Base-by-base conservation (phyloP, 1,140 invertebrate genomes). In the Galleria mellonella region DNA sequence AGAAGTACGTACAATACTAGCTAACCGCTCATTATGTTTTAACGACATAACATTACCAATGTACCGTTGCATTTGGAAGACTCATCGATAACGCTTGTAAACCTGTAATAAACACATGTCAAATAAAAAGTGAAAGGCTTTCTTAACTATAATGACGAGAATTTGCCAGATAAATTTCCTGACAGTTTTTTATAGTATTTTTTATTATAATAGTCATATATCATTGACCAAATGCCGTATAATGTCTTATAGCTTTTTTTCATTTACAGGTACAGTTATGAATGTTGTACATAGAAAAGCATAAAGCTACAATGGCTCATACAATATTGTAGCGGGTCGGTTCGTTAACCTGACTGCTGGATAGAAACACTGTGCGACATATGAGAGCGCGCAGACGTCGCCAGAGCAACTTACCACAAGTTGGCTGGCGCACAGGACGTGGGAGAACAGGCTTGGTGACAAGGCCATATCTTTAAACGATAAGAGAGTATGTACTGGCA, bases 381-480 rank as follows among this genome's bases (percentile, higher is more conserved):
- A 17, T 36, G 41, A 9, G 13, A 38, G 2, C 14, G 36, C 36
- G 17, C 14, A n/a, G 14, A 23, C 10, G 15, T 38, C 23, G 36
- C 15, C 36, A 10, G 9, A n/a, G 36, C 36, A 9, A 31, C 33
- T n/a, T 23, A 33, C 38, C 17, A 31, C 28, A 23, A n/a, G 31
- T 6, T 43, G 32, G 50, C 42, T 47, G 47, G 12, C 49, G 23
- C 32, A 54, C 56, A 68, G 63, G 55, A 77, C 69, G 73, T 81
- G 74, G 74, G 75, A 72, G 74, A 78, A 79, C 76, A 72, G 67
- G 78, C 68, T 63, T 44, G 39, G 53, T 71, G 72, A 68, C 69
- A 71, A 72, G 62, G 51, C 44, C 43, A 43, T 61, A 63, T 64
- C 61, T 62, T 62, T 58, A 60, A 33, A 35, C 48, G 51, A 51